Conservation (phyloP, 2,888 invertebrate genomes). For the Sialis lutaria region DNA sequence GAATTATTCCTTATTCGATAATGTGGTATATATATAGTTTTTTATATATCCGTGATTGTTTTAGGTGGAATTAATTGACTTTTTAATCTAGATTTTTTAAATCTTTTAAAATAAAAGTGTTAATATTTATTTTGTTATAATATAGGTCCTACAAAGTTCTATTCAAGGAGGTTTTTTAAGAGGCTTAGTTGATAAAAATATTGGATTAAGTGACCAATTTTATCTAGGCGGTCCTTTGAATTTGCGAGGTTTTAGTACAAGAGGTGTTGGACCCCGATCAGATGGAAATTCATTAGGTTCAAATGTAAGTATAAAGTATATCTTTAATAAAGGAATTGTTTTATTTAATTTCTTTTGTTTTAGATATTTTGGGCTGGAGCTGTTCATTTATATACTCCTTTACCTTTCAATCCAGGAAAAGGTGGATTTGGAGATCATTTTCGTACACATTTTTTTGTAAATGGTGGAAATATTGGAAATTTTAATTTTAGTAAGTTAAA, state of each 20-base stretch:
- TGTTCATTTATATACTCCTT: constrained; percentile 73
- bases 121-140: constrained; percentile 9
- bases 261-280: constrained; percentile 72
- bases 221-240: constrained; percentile 82
- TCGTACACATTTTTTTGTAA: constrained; percentile 76
- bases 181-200: constrained; percentile 38
- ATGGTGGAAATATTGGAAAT: constrained; percentile 65
- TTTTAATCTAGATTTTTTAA: constrained; percentile 7
- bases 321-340: background rate
- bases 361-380: constrained; percentile 75
- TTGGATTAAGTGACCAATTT: constrained; percentile 53
- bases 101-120: constrained; percentile 8
- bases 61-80: background rate
- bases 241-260: constrained; percentile 70
- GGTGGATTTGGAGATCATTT: constrained; percentile 71
- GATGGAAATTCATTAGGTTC: constrained; percentile 63
- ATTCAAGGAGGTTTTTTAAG: constrained; percentile 52
- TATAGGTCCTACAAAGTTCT: constrained; percentile 51
- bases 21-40: constrained; percentile 25
- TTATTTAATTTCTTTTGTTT: background rate
- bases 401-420: constrained; percentile 69
- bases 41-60: background rate
- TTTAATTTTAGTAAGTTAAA: constrained; percentile 26
- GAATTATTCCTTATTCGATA: constrained; percentile 44
- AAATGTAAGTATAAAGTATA: constrained; percentile 26